Evolutionary conservation across 2,888 invertebrate genomes (phyloP), one percentile per base, ranked within the genome.

Genomic region (Chrysomela aeneicollis): DNA sequence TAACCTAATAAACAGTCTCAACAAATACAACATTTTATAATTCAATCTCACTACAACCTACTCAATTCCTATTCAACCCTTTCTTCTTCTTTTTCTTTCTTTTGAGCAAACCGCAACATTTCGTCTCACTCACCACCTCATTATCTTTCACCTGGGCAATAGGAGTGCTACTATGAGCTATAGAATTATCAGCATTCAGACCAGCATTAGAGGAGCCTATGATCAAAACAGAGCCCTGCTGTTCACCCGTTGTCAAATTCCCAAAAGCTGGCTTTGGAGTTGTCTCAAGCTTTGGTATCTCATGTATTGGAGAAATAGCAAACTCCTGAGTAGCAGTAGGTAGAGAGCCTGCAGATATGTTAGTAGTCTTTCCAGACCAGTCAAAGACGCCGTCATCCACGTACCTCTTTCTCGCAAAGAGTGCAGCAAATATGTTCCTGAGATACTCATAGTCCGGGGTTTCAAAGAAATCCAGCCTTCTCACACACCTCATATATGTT

Each of bases 381-480:
- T 95, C 95, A 85, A 94, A 95, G 82, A 94, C 93, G 75, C 92
- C 93, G 84, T 95, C 95, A 84, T 94, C 92, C 77, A 90, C 88
- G 84, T 91, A 93, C 71, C 93, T 91, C 82, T 91, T 89, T 76
- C 92, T 88, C 77, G 93, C 92, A 85, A 93, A 94, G 78, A 95
- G 88, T 83, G 94, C 94, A 84, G 92, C 91, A 87, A 97, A 97
- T 85, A 97, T 89, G 82, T 94, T 93, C 79, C 95, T 89, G 84
- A 97, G 89, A 87, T 97, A 97, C 84, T 97, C 97, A 87, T 98
- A 98, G 86, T 98, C 98, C 69, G 98, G 98, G 73, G 96, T 95
- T 87, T 98, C 98, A 87, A 98, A 98, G 88, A 98, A 98, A 87
- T 98, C 98, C 84, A 98, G 88, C 82, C 96, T 90, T 77, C 93